Conservation (phyloP, 2,113 vertebrate genomes). For the Vulpes ferrilata region DNA sequence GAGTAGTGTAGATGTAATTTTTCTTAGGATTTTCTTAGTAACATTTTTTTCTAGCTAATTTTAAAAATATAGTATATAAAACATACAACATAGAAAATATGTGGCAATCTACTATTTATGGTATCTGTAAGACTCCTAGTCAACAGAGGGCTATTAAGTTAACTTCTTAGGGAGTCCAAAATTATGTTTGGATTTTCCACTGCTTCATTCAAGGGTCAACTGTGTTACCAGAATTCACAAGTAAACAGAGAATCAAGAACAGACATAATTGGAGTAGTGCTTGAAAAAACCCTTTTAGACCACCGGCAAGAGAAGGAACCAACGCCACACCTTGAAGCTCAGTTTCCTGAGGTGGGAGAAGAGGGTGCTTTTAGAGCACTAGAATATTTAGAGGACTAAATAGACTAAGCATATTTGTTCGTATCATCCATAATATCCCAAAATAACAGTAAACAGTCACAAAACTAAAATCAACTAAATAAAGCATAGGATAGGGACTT, state of each 20-base stretch:
- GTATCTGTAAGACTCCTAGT: not conserved
- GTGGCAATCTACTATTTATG: not conserved
- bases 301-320: not conserved
- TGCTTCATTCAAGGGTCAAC: not conserved
- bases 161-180: not conserved
- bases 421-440: not conserved
- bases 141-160: not conserved
- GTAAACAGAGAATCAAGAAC: not conserved
- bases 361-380: not conserved
- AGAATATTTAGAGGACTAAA: not conserved
- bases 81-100: not conserved
- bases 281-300: not conserved
- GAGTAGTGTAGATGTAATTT: not conserved
- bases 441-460: not conserved
- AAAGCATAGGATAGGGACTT: not conserved
- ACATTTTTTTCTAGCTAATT: not conserved
- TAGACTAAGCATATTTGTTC: not conserved
- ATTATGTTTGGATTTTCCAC: not conserved
- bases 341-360: not conserved
- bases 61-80: not conserved
- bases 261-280: not conserved
- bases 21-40: not conserved
- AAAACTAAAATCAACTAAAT: not conserved
- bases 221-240: not conserved
- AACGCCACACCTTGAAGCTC: not conserved